A percentile compares a stretch with the other conserved stretches of the same genome.
Conservation (phyloP, 2,888 invertebrate species). For the Drosophila prostipennis region DNA sequence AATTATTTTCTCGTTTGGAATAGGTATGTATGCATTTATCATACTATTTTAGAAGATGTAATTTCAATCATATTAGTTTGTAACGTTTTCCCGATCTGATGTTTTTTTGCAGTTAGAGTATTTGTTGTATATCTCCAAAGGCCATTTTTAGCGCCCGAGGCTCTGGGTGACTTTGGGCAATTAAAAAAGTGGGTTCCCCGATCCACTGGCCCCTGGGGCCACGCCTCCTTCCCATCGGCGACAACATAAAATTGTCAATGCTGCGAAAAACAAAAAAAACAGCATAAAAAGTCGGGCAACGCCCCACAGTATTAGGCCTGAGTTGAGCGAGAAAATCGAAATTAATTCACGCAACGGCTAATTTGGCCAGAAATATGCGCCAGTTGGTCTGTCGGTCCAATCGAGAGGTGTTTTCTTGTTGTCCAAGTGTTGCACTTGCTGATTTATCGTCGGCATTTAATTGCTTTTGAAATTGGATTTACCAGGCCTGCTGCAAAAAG, state of each 20-base stretch:
- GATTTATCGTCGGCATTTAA: constrained; percentile 79
- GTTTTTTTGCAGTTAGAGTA: not conserved
- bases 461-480: constrained; percentile 80
- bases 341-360: constrained; percentile 70
- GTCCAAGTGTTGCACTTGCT: constrained; percentile 72
- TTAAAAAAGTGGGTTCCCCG: constrained; percentile 46
- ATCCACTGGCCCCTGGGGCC: constrained; percentile 12
- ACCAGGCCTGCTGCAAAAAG: constrained; percentile 33
- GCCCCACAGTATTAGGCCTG: constrained; percentile 54
- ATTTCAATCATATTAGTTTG: too few species aligned
- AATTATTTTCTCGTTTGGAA: too few species aligned
- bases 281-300: constrained; percentile 49
- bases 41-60: too few species aligned
- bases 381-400: constrained; percentile 18
- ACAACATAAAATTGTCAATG: constrained; percentile 64
- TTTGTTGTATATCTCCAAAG: constrained; percentile 5
- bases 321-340: constrained; percentile 49
- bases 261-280: constrained; percentile 4
- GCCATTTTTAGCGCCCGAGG: constrained; percentile 37
- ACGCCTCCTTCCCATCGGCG: constrained; percentile 24
- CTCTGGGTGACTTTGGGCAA: constrained; percentile 63
- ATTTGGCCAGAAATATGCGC: constrained; percentile 63
- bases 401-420: constrained; percentile 57
- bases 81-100: too few species aligned
- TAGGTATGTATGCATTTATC: too few species aligned